Conservation (phyloP, 2,888 invertebrate genomes). For the Stratiomys singularior region DNA sequence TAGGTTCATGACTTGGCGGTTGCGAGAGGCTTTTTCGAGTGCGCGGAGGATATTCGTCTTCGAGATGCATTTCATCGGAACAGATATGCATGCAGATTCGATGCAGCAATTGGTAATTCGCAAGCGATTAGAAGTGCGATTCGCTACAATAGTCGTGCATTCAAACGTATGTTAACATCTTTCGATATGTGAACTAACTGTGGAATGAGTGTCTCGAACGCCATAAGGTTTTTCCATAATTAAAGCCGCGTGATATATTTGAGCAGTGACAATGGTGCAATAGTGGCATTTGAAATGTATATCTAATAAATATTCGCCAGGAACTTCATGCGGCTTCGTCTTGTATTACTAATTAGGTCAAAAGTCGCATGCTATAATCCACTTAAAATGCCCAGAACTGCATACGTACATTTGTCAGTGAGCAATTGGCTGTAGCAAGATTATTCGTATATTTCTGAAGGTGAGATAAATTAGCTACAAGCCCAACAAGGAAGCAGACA, state of each 20-base stretch:
- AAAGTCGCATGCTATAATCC: neutral
- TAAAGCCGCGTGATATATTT: constrained; percentile 38
- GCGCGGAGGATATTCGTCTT: constrained; percentile 32
- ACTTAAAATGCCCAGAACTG: too few species aligned
- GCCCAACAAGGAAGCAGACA: too few species aligned
- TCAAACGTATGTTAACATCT: neutral
- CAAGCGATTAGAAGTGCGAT: constrained; percentile 22
- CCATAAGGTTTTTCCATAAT: constrained; percentile 15
- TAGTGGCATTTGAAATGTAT: constrained; percentile 4
- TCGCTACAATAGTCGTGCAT: constrained; percentile 13
- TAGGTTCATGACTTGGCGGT: constrained; percentile 26
- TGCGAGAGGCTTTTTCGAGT: constrained; percentile 2
- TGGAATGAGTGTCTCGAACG: neutral
- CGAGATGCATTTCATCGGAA: constrained; percentile 24
- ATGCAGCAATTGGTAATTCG: constrained; percentile 24
- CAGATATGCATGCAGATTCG: constrained; percentile 32
- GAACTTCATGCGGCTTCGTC: neutral
- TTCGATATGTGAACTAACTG: constrained; percentile 6
- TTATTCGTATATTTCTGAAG: constrained; percentile 3
- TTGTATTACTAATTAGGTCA: constrained; percentile 23
- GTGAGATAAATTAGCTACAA: neutral
- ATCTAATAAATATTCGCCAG: constrained; percentile 31
- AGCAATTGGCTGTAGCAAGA: neutral
- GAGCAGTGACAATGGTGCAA: constrained; percentile 35
- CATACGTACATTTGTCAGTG: neutral